Conservation (phyloP, 1,140 invertebrate species). For the Sinonovacula constricta region DNA sequence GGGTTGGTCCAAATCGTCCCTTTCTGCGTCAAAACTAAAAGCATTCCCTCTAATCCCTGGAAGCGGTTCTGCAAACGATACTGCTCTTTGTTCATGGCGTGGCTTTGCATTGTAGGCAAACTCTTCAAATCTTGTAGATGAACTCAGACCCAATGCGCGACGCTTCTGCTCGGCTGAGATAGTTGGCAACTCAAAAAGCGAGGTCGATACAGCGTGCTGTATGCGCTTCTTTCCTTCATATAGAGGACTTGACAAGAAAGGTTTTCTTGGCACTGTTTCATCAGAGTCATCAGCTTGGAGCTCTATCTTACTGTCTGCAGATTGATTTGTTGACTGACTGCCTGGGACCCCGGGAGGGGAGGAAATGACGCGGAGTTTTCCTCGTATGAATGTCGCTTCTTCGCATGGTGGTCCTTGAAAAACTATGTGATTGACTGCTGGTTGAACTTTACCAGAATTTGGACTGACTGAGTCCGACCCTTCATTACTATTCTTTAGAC, state of each 20-base stretch:
- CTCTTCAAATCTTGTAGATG: constrained; percentile 34
- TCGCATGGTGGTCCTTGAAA: constrained; percentile 3
- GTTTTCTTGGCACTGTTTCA: constrained; percentile 40
- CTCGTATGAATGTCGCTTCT: background rate
- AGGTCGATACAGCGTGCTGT: constrained; percentile 1
- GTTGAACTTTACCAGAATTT: background rate
- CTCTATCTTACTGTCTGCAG: constrained; percentile 4
- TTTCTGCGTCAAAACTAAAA: constrained; percentile 11
- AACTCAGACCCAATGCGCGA: constrained; percentile 1
- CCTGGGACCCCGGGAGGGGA: constrained; percentile 21
- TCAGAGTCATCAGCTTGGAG: background rate
- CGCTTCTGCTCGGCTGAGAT: constrained; percentile 38
- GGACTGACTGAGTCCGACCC: background rate
- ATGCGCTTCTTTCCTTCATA: constrained; percentile 26
- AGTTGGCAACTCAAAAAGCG: constrained; percentile 30
- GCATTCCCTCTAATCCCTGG: constrained; percentile 38
- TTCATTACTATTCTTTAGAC: background rate
- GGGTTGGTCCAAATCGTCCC: background rate
- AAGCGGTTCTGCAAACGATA: constrained; percentile 34
- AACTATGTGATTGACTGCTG: constrained; percentile 17
- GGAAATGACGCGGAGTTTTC: background rate
- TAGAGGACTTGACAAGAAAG: constrained; percentile 22
- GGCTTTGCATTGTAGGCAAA: constrained; percentile 15
- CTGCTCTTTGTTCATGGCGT: constrained; percentile 16
- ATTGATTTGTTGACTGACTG: background rate